These are phyloP conservation scores for Ectemnius cavifrons DNA, from an alignment of 2,888 invertebrate genomes.

Conservation along the genomic window DNA sequence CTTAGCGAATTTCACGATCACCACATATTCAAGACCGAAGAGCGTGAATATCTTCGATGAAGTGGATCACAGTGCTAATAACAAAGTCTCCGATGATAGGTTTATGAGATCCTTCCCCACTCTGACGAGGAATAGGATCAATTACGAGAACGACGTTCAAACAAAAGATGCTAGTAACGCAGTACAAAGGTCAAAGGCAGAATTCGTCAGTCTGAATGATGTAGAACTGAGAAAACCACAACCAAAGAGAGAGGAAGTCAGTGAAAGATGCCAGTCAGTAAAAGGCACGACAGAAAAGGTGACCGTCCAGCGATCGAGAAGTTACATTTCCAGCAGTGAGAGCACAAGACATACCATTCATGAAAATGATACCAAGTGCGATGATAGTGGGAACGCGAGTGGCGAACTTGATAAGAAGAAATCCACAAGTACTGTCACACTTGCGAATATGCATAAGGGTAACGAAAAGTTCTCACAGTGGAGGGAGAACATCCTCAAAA, in stretches of 20 bases:
- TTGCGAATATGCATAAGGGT: constrained; percentile 55
- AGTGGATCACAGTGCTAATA: constrained; percentile 37
- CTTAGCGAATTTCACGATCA: constrained; percentile 73
- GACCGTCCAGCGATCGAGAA: constrained; percentile 71
- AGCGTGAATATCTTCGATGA: constrained; percentile 72
- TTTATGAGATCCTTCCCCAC: constrained; percentile 55
- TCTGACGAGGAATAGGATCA: constrained; percentile 51
- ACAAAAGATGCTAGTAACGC: too few species aligned
- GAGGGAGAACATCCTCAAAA: constrained; percentile 70
- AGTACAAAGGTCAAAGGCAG: background rate
- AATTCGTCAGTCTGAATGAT: background rate
- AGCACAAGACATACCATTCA: constrained; percentile 56
- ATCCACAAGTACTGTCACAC: constrained; percentile 65
- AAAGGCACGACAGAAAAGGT: constrained; percentile 36
- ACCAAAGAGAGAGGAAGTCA: constrained; percentile 42
- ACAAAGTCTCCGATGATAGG: constrained; percentile 46
- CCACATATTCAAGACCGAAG: constrained; percentile 72
- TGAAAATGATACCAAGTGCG: constrained; percentile 1
- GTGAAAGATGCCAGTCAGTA: constrained; percentile 30
- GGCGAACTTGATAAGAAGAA: constrained; percentile 24
- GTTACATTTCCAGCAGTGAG: constrained; percentile 66
- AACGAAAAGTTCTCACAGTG: constrained; percentile 73
- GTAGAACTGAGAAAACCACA: constrained; percentile 27
- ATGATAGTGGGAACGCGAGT: background rate
- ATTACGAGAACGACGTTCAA: constrained; percentile 1